Base-by-base conservation (phyloP, 2,888 invertebrate species). In the Dorcus parallelipipedus region DNA sequence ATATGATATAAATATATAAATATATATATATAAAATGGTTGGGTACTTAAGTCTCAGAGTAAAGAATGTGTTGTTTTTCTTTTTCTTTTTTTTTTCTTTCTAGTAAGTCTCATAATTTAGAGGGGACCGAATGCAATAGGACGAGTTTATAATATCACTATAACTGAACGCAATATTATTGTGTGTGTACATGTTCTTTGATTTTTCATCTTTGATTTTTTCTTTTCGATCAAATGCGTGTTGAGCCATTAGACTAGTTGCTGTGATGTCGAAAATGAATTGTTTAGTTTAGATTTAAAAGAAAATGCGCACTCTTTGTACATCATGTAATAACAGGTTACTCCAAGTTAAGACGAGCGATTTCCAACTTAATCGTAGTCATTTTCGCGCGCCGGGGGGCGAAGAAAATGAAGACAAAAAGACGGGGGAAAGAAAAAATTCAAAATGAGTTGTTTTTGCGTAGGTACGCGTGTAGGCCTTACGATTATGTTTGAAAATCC, bases 251-350 rank as follows among this genome's bases (percentile, higher is more conserved):
- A 75, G 73, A 68, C 69, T 75, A 75, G 74, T 75, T 69, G 72
- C 75, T 75, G 75, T 76, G 73, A 74, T 73, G 74, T 71, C 70
- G 66, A 67, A 64, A 67, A 69, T 66, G 67, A 67, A 64, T 63
- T 70, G 68, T 71, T 68, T 70, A 67, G 69, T 67, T 69, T 72
- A 70, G 69, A 60, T n/a, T 63, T 60, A 59, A 52, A 52, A 14
- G 8, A 38, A 47, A 42, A 48, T 33, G 20, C 17, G 39, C 39
- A 51, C 54, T 55, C 39, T 33, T 20, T 55, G 54, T 55, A 55
- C 49, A 51, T 26, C 40, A 26, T 54, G 50, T 51, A 56, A 50
- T 41, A 26, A 42, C 52, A 26, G 52, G 42, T 52, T 42, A 54
- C 48, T 41, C 26, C 5, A 33, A 33, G 7, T 3, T 6, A 7